Evolutionary conservation across 2,888 invertebrate species (phyloP).

Genomic region (Tridacna crocea): DNA sequence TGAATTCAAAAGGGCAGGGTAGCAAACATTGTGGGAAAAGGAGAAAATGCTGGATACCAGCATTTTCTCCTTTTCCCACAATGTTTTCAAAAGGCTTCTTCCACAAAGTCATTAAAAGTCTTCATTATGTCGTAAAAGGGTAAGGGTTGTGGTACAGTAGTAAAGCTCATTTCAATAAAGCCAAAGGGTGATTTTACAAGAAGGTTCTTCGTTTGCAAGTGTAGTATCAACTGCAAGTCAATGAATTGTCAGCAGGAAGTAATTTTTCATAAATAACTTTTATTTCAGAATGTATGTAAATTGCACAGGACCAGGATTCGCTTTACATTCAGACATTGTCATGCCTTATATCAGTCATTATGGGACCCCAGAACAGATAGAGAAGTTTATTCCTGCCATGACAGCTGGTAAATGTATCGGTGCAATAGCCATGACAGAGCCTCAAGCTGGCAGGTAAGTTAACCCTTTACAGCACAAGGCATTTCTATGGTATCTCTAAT

Average conservation of each 20-base stretch:
- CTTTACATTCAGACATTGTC: conserved; percentile 85
- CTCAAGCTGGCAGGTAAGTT: conserved; percentile 84
- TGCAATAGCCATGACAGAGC: conserved; percentile 85
- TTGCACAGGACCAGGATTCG: conserved; percentile 83
- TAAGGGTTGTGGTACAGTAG: no score
- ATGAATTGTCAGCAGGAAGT: no score
- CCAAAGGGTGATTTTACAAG: no score
- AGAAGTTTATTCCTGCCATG: conserved; percentile 84
- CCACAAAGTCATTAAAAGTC: no score
- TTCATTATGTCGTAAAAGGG: no score
- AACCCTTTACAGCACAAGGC: no score
- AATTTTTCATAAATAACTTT: not conserved
- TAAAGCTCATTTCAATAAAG: no score
- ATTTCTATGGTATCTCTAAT: no score
- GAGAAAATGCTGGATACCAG: not conserved
- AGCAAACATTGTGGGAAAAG: not conserved
- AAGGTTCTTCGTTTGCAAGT: no score
- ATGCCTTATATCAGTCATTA: conserved; percentile 85
- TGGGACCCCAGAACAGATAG: conserved; percentile 84
- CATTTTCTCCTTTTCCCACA: not conserved
- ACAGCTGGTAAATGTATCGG: conserved; percentile 83
- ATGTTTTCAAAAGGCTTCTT: no score
- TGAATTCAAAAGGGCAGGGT: no score
- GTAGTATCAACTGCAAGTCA: no score
- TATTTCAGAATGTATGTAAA: conserved; percentile 82